phyloP scores from a whole-genome alignment of 2,888 invertebrate genomes.

The Eristalis intricaria region DNA sequence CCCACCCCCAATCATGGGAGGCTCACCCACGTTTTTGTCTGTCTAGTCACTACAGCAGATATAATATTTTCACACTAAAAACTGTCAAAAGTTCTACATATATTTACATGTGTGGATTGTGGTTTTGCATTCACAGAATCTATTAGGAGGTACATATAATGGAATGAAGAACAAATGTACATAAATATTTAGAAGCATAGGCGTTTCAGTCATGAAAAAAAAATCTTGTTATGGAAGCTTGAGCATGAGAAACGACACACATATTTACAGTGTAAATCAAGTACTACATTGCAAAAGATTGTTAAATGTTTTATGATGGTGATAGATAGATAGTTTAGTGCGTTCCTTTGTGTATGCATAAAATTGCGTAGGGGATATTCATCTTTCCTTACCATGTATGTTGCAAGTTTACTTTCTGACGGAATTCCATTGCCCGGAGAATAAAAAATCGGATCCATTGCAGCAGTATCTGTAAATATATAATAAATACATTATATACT shows the following conservation, averaged over 20 bases:
- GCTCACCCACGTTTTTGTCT: background rate
- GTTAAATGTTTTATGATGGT: background rate
- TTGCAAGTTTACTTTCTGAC: conserved; percentile 92
- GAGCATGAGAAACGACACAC: conserved; percentile 37
- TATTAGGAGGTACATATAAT: too few relatives aligned
- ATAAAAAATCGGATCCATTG: conserved; percentile 90
- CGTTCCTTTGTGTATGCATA: conserved; percentile 15
- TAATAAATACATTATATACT: background rate
- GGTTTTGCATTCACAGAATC: background rate
- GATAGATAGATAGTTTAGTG: conserved; percentile 2
- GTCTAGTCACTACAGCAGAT: background rate
- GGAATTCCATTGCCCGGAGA: conserved; percentile 88
- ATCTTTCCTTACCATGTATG: conserved; percentile 87
- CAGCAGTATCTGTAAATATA: conserved; percentile 79
- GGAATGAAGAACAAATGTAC: too few relatives aligned
- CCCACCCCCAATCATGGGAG: background rate
- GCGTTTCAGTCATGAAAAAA: conserved; percentile 32
- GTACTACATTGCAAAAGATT: conserved; percentile 2
- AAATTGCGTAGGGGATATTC: conserved; percentile 23
- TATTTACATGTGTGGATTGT: too few relatives aligned
- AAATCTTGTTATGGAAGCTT: conserved; percentile 9
- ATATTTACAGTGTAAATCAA: conserved; percentile 34
- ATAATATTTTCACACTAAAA: background rate
- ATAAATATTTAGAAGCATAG: conserved; percentile 6
- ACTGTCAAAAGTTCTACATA: too few relatives aligned